Evolutionary conservation across 2,113 vertebrate species (phyloP), one percentile per base, ranked within the genome.

Genomic region (Dolichotis patagonum): DNA sequence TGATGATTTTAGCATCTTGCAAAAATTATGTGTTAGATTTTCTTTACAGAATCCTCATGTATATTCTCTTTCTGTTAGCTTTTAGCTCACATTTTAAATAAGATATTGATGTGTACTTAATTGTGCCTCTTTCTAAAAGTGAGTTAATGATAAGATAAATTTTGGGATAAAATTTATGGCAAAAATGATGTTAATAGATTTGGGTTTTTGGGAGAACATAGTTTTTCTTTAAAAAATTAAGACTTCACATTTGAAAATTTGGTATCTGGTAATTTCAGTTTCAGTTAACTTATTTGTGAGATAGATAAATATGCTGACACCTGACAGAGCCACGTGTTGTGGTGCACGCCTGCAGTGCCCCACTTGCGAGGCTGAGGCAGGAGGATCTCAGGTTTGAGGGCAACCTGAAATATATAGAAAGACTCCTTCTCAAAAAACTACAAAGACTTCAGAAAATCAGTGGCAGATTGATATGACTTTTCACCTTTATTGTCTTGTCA

Each of bases 111-210:
- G 16, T 93, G n/a, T 82, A 52, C 56, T 97, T 95, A 58, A 89
- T 54, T 85, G 41, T 20, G 90, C 14, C 30, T 97, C 41, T 90
- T 92, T 78, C 62, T 58, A 60, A 91, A 96, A 97, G 87, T 71
- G 19, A 89, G 82, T 97, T 97, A 89, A 97, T 77, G 69, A 52
- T 80, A 90, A 62, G 85, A 38, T 52, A 95, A 85, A 95, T 92
- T 94, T 84, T 87, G 84, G 75, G 86, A 19, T 67, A 56, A 84
- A 69, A 32, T 19, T 77, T 49, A 41, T 41, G 22, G 22, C 71
- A 43, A 75, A 89, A 89, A 81, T 12, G 63, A 0, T 73, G 1
- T n/a, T 60, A 81, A 35, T 93, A 62, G 30, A 52, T 85, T 78
- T 88, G 30, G 5, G 69, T 84, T 83, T 93, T 35, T 49, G 32